Conservation (phyloP, 1,140 invertebrate species). For the Diorhabda elongata region DNA sequence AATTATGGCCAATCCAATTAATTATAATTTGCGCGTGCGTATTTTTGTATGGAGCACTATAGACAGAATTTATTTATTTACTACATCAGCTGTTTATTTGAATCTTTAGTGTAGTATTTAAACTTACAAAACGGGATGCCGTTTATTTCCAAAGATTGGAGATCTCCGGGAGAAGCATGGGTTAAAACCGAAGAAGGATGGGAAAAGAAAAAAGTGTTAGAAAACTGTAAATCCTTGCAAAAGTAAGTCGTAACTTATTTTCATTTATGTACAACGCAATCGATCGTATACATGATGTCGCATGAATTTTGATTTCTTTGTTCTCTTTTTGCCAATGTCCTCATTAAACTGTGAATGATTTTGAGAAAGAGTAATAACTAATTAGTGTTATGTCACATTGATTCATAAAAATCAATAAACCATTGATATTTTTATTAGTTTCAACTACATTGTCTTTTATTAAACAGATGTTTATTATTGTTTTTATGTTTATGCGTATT, state of each 20-base stretch:
- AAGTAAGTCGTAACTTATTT: conserved; percentile 38
- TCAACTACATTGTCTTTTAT: not conserved
- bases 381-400: not conserved
- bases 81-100: conserved; percentile 29
- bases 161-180: conserved; percentile 96
- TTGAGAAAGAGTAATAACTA: not conserved
- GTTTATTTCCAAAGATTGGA: conserved; percentile 90
- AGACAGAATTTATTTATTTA: not conserved
- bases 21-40: not conserved
- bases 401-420: not conserved
- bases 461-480: conserved; percentile 6
- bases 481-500: not conserved
- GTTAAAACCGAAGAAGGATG: conserved; percentile 95
- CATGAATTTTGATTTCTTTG: not conserved
- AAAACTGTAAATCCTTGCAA: conserved; percentile 51
- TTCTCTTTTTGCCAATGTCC: not conserved
- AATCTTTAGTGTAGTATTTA: conserved; percentile 28
- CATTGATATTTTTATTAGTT: not conserved
- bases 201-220: conserved; percentile 91
- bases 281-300: conserved; percentile 27
- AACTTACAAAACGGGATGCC: conserved; percentile 64
- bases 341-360: not conserved
- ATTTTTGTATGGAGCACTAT: not conserved
- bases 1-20: conserved; percentile 2
- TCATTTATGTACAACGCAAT: conserved; percentile 25